phyloP scores from a whole-genome alignment of 1,140 invertebrate genomes.

The Sycobia sp. region DNA sequence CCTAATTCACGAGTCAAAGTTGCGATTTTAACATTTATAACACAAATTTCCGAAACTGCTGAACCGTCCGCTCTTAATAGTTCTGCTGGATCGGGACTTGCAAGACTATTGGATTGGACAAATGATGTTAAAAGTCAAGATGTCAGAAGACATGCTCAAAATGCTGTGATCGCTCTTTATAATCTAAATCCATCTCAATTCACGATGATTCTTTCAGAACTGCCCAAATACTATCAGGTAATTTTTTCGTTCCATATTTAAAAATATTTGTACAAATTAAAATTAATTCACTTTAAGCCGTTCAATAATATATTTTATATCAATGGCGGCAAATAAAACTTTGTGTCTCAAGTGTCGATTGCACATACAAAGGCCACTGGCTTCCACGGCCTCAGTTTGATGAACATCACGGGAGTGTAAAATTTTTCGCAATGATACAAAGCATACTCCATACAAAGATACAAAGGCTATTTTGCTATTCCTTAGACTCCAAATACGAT shows the following conservation, averaged over 20 bases:
- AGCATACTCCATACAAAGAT: no score
- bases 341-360: no score
- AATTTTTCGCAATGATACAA: no score
- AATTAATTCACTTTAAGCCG: background rate
- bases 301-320: background rate
- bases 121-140: conserved; percentile 77
- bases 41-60: conserved; percentile 69
- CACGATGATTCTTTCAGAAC: conserved; percentile 79
- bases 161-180: conserved; percentile 83
- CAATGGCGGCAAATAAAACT: no score
- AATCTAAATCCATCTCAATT: conserved; percentile 88
- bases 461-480: no score
- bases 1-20: conserved; percentile 85
- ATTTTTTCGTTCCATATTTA: background rate
- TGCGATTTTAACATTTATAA: conserved; percentile 76
- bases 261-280: background rate
- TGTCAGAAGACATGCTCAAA: conserved; percentile 77
- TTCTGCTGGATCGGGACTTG: conserved; percentile 68
- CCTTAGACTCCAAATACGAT: no score
- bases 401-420: no score
- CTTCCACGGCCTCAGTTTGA: no score
- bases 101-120: conserved; percentile 70
- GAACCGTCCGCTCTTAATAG: conserved; percentile 59
- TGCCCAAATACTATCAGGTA: conserved; percentile 80
- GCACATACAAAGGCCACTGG: no score